phyloP scores from a whole-genome alignment of 2,888 invertebrate species.

The Heteropelma amictum region DNA sequence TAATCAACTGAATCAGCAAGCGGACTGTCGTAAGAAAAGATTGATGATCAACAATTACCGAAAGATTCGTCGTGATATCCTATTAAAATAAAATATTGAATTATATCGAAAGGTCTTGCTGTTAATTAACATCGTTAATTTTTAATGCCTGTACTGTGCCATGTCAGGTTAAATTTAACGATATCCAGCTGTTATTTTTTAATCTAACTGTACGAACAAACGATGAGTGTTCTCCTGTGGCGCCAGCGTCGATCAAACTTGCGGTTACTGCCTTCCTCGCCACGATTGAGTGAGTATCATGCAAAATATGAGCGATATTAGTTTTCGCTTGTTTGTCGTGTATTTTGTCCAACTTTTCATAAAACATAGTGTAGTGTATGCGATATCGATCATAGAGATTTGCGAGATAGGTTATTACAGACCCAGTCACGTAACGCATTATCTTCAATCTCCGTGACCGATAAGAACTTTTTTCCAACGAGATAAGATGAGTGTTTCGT shows the following conservation, averaged over 20 bases:
- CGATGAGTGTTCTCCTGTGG: slow-evolving; percentile 73
- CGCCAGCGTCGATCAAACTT: slow-evolving; percentile 68
- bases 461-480: slow-evolving; percentile 11
- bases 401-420: slow-evolving; percentile 10
- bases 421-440: slow-evolving; percentile 33
- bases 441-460: slow-evolving; percentile 11
- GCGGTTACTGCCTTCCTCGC: slow-evolving; percentile 58
- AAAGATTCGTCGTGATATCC: too few relatives aligned
- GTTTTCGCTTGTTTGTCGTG: neutral
- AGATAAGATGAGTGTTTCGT: neutral
- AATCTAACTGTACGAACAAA: too few relatives aligned
- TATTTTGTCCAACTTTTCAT: too few relatives aligned
- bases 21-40: too few relatives aligned
- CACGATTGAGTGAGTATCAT: slow-evolving; percentile 63
- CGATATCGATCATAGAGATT: slow-evolving; percentile 35
- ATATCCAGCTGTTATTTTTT: too few relatives aligned
- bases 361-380: neutral
- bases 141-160: neutral
- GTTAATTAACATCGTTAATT: too few relatives aligned
- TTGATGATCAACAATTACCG: too few relatives aligned
- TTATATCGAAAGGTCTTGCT: too few relatives aligned
- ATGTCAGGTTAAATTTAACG: neutral
- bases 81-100: too few relatives aligned
- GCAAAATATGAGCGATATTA: neutral
- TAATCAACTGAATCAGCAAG: too few relatives aligned